phyloP scores from a whole-genome alignment of 2,888 invertebrate species.

The Xylophagus ater region DNA sequence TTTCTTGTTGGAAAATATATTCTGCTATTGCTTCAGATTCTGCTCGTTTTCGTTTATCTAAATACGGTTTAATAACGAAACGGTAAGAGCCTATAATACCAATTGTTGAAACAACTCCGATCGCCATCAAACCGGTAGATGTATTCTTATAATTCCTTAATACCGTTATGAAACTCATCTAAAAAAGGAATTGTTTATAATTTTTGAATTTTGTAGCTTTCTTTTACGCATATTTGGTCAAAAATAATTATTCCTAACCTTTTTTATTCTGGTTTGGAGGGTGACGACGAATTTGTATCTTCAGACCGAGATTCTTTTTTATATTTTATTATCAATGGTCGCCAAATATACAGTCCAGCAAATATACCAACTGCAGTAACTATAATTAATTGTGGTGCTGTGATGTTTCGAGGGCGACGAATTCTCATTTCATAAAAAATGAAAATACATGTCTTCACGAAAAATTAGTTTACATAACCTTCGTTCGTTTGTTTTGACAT shows the following conservation, averaged over 20 bases:
- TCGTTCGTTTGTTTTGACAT: too few species aligned
- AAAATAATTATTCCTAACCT: not conserved
- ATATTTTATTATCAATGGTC: conserved; percentile 32
- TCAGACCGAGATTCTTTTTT: conserved; percentile 18
- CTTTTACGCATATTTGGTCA: not conserved
- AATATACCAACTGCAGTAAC: conserved; percentile 32
- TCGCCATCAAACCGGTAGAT: conserved; percentile 28
- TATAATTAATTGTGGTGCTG: conserved; percentile 34
- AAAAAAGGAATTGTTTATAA: conserved; percentile 13
- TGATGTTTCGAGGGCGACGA: conserved; percentile 34
- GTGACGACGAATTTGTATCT: not conserved
- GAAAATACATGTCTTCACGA: too few species aligned
- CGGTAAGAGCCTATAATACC: conserved; percentile 24
- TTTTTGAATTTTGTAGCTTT: not conserved
- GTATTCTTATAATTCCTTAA: conserved; percentile 24
- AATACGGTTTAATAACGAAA: conserved; percentile 26
- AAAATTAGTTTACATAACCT: too few species aligned
- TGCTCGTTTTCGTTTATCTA: conserved; percentile 24
- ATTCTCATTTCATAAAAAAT: conserved; percentile 37
- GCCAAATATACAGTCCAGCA: conserved; percentile 40
- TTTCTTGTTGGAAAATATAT: conserved; percentile 31
- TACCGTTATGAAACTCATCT: conserved; percentile 33
- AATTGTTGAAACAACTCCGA: conserved; percentile 27
- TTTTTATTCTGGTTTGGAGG: not conserved
- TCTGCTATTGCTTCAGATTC: conserved; percentile 32